These are phyloP conservation scores for Danio rerio DNA, from an alignment of 2,113 vertebrate species.

Conservation along the genomic window GRCz12tu NC_133188.1:47458501-47459000, in stretches of 20 bases:
- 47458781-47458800: slow-evolving; percentile 7
- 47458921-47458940: slow-evolving; percentile 14
- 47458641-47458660: neutral
- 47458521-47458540: too few relatives aligned
- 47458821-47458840: slow-evolving; percentile 9
- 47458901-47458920: slow-evolving; percentile 11
- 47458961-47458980: slow-evolving; percentile 35
- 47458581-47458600: too few relatives aligned
- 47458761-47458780: neutral
- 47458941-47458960: slow-evolving; percentile 18
- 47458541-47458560: too few relatives aligned
- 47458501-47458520: too few relatives aligned
- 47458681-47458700: neutral
- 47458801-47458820: slow-evolving; percentile 4
- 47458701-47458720: neutral
- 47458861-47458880: slow-evolving; percentile 1
- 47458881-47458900: neutral
- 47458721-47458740: neutral
- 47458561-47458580: too few relatives aligned
- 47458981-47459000: neutral
- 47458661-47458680: neutral
- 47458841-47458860: neutral
- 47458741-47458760: slow-evolving; percentile 15
- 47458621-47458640: neutral
- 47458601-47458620: too few relatives aligned